Conservation (phyloP, 1,140 invertebrate genomes). For the Nymphalis io region DNA sequence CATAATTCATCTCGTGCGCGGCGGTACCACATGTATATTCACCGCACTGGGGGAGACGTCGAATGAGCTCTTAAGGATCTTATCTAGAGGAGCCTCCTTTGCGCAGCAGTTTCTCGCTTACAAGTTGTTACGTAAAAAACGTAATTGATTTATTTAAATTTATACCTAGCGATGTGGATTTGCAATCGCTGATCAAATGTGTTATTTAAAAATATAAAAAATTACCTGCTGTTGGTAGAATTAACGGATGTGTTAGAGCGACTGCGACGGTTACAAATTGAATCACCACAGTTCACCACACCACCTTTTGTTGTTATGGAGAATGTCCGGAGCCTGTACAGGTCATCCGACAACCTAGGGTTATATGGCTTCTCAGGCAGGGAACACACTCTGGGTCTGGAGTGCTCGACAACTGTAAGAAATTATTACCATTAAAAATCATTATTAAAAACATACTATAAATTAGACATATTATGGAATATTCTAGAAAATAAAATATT, state of each 20-base stretch:
- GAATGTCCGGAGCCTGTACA: slow-evolving; percentile 93
- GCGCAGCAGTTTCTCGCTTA: too few species aligned
- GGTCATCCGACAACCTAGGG: slow-evolving; percentile 88
- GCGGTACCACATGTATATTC: too few species aligned
- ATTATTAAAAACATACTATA: not conserved
- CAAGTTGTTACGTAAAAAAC: too few species aligned
- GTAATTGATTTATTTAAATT: too few species aligned
- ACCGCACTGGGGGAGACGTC: too few species aligned
- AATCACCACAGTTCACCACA: slow-evolving; percentile 94
- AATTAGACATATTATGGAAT: too few species aligned
- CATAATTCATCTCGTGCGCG: too few species aligned
- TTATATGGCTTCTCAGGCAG: slow-evolving; percentile 92
- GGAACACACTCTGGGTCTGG: slow-evolving; percentile 90
- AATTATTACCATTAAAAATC: not conserved
- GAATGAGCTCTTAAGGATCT: too few species aligned
- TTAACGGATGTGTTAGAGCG: slow-evolving; percentile 92
- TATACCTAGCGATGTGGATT: too few species aligned
- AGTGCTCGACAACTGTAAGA: slow-evolving; percentile 87
- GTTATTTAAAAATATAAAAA: not conserved
- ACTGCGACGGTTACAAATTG: slow-evolving; percentile 90
- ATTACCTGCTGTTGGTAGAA: slow-evolving; percentile 87
- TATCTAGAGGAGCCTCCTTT: too few species aligned
- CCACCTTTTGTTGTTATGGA: slow-evolving; percentile 92
- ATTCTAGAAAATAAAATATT: too few species aligned
- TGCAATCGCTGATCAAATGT: too few species aligned